These are phyloP conservation scores for Agelastica alni DNA, from an alignment of 2,888 invertebrate genomes.

Conservation along the genomic window DNA sequence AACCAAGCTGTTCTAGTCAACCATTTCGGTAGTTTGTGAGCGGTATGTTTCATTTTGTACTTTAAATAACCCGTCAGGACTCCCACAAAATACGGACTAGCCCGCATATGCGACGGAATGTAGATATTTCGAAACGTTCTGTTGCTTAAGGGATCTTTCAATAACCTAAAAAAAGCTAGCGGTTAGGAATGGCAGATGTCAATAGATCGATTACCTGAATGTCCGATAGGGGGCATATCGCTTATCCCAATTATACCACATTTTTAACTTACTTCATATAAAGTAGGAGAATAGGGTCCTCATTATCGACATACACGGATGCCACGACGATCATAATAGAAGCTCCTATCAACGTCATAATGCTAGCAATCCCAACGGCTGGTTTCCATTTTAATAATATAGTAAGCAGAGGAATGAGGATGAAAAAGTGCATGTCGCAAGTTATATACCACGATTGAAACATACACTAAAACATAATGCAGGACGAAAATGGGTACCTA, in stretches of 20 bases:
- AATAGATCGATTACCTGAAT: no score
- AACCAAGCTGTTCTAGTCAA: conserved; percentile 41
- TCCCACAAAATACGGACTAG: conserved; percentile 47
- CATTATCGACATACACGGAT: conserved; percentile 41
- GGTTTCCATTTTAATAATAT: conserved; percentile 41
- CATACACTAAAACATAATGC: conserved; percentile 58
- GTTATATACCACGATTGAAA: conserved; percentile 62
- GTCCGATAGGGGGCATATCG: neutral
- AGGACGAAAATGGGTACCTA: no score
- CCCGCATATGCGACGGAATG: conserved; percentile 46
- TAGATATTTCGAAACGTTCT: conserved; percentile 43
- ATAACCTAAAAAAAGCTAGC: conserved; percentile 35
- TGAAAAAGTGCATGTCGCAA: conserved; percentile 45
- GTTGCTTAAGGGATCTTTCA: conserved; percentile 43
- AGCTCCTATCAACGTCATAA: conserved; percentile 28
- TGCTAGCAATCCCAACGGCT: conserved; percentile 33
- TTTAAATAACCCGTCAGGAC: conserved; percentile 44
- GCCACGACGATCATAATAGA: conserved; percentile 40
- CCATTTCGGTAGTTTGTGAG: conserved; percentile 39
- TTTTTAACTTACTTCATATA: conserved; percentile 42
- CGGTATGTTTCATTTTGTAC: conserved; percentile 36
- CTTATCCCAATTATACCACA: neutral
- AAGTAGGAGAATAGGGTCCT: conserved; percentile 44
- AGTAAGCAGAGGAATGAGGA: conserved; percentile 38
- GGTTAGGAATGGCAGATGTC: neutral